Evolutionary conservation across 2,113 vertebrate genomes (phyloP).

Genomic region (Epinephelus cyanopodus): DNA sequence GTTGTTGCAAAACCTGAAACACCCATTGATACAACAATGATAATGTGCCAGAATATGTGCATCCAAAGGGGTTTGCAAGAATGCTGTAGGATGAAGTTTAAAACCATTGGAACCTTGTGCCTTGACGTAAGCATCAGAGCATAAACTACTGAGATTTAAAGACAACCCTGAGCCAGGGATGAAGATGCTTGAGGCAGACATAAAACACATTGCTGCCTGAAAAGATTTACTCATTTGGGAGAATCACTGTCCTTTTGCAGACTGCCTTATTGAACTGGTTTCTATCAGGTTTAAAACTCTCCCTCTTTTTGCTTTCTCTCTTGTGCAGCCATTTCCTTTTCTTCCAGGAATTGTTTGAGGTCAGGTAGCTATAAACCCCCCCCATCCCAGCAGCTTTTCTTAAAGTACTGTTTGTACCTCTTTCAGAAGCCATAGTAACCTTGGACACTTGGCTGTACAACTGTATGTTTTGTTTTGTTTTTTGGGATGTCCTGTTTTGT

Average conservation of each 20-base stretch:
- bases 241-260: neutral
- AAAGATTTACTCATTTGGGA: neutral
- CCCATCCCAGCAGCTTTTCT: conserved; percentile 16
- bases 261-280: neutral
- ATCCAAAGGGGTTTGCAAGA: too few relatives aligned
- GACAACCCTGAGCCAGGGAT: neutral
- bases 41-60: too few relatives aligned
- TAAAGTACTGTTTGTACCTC: conserved; percentile 28
- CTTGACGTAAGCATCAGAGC: neutral
- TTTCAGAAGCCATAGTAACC: conserved; percentile 22
- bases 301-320: neutral
- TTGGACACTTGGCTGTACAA: conserved; percentile 31
- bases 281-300: neutral
- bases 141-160: neutral
- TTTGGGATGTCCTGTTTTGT: conserved; percentile 57
- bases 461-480: conserved; percentile 49
- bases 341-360: conserved; percentile 67
- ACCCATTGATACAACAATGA: too few relatives aligned
- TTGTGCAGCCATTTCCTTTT: conserved; percentile 52
- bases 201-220: neutral
- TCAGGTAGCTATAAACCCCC: conserved; percentile 11
- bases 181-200: neutral
- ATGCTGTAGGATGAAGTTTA: too few relatives aligned
- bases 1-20: too few relatives aligned
- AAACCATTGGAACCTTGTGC: neutral